Percentiles rank a stretch among this genome's conserved stretches.
Conservation (phyloP, 2,888 invertebrate species). For the Nomada lathburiana region DNA sequence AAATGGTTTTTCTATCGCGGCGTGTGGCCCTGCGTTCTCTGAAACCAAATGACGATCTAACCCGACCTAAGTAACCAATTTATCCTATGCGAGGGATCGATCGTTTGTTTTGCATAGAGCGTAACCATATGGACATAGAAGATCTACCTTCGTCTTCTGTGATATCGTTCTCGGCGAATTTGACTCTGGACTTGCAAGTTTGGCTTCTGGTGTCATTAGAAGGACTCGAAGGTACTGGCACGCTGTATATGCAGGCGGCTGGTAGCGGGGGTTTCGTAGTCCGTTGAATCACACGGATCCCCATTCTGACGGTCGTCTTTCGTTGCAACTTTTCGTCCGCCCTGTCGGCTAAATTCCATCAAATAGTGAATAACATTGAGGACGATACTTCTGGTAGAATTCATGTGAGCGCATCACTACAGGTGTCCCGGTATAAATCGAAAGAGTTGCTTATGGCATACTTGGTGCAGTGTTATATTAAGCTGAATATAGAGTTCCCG, state of each 20-base stretch:
- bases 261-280: slow-evolving; percentile 77
- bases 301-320: slow-evolving; percentile 93
- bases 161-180: slow-evolving; percentile 73
- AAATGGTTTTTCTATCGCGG: slow-evolving; percentile 92
- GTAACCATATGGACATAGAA: not conserved
- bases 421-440: too few species aligned
- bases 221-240: slow-evolving; percentile 60
- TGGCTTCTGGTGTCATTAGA: slow-evolving; percentile 42
- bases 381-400: too few species aligned
- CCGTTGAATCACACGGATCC: slow-evolving; percentile 92
- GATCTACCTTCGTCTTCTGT: slow-evolving; percentile 71
- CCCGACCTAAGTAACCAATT: not conserved
- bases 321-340: slow-evolving; percentile 93
- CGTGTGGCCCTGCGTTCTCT: slow-evolving; percentile 86
- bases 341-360: slow-evolving; percentile 88
- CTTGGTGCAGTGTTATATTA: too few species aligned
- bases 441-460: not conserved
- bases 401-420: too few species aligned
- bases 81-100: not conserved
- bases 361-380: not conserved
- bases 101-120: not conserved
- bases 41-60: slow-evolving; percentile 1
- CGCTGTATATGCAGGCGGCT: slow-evolving; percentile 72
- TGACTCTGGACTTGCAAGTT: slow-evolving; percentile 59
- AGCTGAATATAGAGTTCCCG: too few species aligned